Evolutionary conservation across 2,113 vertebrate genomes (phyloP), one percentile per base, ranked within the genome.

Genomic region (Oriolus oriolus): DNA sequence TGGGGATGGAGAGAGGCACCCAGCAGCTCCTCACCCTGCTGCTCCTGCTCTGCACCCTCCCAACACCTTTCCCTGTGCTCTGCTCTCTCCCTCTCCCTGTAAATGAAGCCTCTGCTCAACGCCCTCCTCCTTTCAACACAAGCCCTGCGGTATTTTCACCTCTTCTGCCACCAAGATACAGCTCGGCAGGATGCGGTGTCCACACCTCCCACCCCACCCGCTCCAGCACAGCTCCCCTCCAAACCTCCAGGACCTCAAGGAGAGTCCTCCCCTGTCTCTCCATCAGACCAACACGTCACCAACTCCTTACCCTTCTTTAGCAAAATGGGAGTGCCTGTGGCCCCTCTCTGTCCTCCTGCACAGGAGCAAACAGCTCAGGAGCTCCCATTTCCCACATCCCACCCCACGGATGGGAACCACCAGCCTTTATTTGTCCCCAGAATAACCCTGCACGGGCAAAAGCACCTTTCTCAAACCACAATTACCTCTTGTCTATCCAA

Each of bases 41-140:
- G 57, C 35, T 60, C 71, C 68, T 4, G 0, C 26, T 6, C 52
- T 1, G 2, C 44, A 2, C 0, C 2, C 24, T 26, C 5, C 23
- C 4, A 68, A 3, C 30, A 5, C 21, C 56, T 18, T 28, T 37
- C 11, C 33, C 69, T 19, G 0, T 1, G 14, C n/a, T 57, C 70
- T 30, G 14, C 52, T 9, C 64, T 31, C 59, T 21, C 21, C 26
- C 14, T 27, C 24, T 68, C 53, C 49, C 49, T 4, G 3, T 8
- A 33, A 63, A 26, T 10, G 66, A 65, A 77, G 8, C 63, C 45
- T 6, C 53, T 64, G 68, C 37, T 63, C 84, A 44, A 13, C 35
- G 17, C 61, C 22, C 3, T 13, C 60, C 37, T 70, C 56, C 66
- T 69, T 37, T 22, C 85, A 26, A 5, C 85, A 39, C 54, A 9